Conservation (phyloP, 2,113 vertebrate species). For the Salvator merianae region DNA sequence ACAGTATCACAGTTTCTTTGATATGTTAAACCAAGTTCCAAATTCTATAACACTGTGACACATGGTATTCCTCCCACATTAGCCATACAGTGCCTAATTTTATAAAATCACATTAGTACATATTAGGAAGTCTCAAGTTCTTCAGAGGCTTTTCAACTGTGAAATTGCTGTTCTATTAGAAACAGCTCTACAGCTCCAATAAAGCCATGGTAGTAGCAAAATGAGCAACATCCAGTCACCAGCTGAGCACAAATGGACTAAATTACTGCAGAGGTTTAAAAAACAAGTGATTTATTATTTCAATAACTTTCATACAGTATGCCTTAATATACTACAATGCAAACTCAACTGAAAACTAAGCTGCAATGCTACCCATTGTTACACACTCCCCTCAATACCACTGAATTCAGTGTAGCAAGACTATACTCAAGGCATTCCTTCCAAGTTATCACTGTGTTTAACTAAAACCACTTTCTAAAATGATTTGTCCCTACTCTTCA, state of each 20-base stretch:
- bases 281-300: not conserved
- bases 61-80: not conserved
- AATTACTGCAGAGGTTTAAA: conserved; percentile 12
- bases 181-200: conserved; percentile 9
- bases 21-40: fast-evolving
- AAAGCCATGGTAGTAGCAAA: not conserved
- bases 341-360: not conserved
- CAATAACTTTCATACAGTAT: not conserved
- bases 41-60: not conserved
- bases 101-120: not conserved
- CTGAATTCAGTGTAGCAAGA: not conserved
- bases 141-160: not conserved
- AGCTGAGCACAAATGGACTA: not conserved
- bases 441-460: conserved; percentile 14
- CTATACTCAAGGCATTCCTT: not conserved
- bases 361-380: not conserved
- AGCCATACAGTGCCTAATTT: not conserved
- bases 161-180: not conserved
- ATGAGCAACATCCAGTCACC: not conserved
- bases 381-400: not conserved
- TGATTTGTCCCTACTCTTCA: not conserved
- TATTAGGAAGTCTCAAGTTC: not conserved
- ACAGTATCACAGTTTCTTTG: conserved; percentile 34
- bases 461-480: not conserved
- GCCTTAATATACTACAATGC: conserved; percentile 9